Base-by-base conservation (phyloP, 2,888 invertebrate genomes). In the Caenorhabditis zanzibari region DNA sequence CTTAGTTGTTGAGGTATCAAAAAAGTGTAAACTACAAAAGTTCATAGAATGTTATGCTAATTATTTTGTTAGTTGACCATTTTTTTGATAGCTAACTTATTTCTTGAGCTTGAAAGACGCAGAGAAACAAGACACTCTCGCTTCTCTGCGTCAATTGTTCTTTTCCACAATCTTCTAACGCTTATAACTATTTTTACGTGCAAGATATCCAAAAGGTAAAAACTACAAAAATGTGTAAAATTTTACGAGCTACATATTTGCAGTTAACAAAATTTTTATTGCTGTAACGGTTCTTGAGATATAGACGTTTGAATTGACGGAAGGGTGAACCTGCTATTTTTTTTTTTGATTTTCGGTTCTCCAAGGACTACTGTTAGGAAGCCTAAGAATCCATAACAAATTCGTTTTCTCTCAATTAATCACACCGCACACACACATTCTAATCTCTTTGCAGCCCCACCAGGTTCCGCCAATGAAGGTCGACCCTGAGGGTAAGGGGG, bases 381-480 rank as follows among this genome's bases (percentile, higher is more conserved):
- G n/a, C n/a, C 32, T 32, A 32, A 32, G 14, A 26, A 22, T 54
- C 26, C 26, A 61, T 41, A 24, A 41, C 41, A 24, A 61, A 16
- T 61, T 59, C n/a, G 16, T 24, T 59, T 19, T 49, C 38, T 12
- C 22, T 9, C 54, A 26, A 44, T 41, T 14, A 7, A 56, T 56
- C 54, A 26, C 68, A 35, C 10, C 41, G 12, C 38, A 64, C 28
- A 54, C 41, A 5, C 38, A 64, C 28, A 54, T 56, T 49, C 41
- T 63, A 64, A 66, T 64, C 58, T 63, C 47, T 81, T 84, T 84
- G 68, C 84, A 84, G 84, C 84, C 84, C 84, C 84, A 84, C 84
- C 84, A 84, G 84, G 84, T 84, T 84, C 84, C 84, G 54, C 84
- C 84, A 81, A 76, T 84, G 81, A 84, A 81, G 74, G 81, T 80